These are phyloP conservation scores for Acanthiza pusilla DNA, from an alignment of 2,797 vertebrate genomes.

Conservation along the genomic window DNA sequence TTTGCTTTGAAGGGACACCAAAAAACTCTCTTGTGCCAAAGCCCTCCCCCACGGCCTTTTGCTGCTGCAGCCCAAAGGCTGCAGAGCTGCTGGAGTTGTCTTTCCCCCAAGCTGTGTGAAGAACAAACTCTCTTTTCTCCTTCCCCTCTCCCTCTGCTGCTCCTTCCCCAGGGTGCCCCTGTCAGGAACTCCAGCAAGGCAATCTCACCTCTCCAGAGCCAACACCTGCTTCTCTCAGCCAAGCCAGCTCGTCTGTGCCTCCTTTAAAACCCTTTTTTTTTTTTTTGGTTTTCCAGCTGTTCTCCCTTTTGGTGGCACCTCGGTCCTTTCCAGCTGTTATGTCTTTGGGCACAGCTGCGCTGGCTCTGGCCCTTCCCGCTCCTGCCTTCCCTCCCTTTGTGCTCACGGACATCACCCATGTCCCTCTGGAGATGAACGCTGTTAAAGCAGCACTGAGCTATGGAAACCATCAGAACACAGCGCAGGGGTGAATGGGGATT, in stretches of 20 bases:
- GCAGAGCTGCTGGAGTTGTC: not conserved
- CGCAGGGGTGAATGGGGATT: not conserved
- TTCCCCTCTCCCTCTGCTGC: accelerated
- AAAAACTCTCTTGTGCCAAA: not conserved
- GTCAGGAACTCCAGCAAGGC: accelerated
- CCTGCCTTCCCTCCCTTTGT: not conserved
- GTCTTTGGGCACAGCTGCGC: not conserved
- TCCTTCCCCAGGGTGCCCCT: not conserved
- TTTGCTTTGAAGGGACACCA: not conserved
- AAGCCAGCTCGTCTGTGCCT: not conserved
- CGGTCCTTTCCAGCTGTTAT: not conserved
- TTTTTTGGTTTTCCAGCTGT: not conserved
- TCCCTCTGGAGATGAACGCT: not conserved
- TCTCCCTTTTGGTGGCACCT: not conserved
- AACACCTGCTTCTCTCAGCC: not conserved
- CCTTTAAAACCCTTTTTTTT: not conserved
- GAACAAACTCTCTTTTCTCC: not conserved
- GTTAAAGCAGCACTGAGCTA: not conserved
- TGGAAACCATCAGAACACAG: not conserved
- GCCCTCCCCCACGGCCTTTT: not conserved
- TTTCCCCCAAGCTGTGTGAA: accelerated
- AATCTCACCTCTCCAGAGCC: not conserved
- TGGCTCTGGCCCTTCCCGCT: not conserved
- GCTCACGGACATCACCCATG: not conserved
- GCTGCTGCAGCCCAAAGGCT: not conserved